phyloP scores from a whole-genome alignment of 2,888 invertebrate genomes.

The Andrena bucephala region DNA sequence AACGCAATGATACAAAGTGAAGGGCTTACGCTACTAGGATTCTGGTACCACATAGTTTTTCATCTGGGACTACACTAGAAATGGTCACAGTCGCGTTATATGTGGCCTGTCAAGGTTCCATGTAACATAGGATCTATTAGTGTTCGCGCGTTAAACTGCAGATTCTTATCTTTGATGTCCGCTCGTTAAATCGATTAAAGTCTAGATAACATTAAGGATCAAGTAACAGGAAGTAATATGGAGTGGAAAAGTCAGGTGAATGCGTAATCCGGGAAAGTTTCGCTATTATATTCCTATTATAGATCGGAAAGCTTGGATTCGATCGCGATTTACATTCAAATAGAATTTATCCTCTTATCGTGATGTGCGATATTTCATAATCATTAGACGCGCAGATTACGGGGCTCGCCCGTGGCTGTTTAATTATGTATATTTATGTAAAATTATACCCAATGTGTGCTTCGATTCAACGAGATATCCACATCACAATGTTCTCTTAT shows the following conservation, averaged over 20 bases:
- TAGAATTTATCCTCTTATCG: constrained; percentile 24
- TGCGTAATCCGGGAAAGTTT: constrained; percentile 20
- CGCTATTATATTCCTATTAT: constrained; percentile 11
- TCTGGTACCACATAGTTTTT: constrained; percentile 38
- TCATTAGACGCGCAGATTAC: constrained; percentile 15
- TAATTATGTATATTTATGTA: constrained; percentile 52
- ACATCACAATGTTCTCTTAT: constrained; percentile 52
- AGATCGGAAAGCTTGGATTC: constrained; percentile 8
- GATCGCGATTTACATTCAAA: constrained; percentile 28
- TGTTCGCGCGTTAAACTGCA: constrained; percentile 3
- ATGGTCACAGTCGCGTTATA: constrained; percentile 49
- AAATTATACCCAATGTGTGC: constrained; percentile 65
- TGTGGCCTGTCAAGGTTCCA: constrained; percentile 28
- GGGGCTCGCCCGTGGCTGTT: constrained; percentile 11
- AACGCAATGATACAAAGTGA: constrained; percentile 64
- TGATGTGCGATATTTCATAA: constrained; percentile 37
- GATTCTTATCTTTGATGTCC: constrained; percentile 10
- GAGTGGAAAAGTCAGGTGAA: constrained; percentile 27
- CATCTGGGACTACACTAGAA: constrained; percentile 46
- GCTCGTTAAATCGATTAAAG: constrained; percentile 12
- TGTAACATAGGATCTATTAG: constrained; percentile 14
- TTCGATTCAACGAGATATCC: constrained; percentile 49
- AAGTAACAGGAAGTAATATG: constrained; percentile 43
- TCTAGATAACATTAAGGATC: constrained; percentile 44
- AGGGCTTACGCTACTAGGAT: constrained; percentile 49